Conservation (phyloP, 2,888 invertebrate species). For the Carpatolechia fugitivella region DNA sequence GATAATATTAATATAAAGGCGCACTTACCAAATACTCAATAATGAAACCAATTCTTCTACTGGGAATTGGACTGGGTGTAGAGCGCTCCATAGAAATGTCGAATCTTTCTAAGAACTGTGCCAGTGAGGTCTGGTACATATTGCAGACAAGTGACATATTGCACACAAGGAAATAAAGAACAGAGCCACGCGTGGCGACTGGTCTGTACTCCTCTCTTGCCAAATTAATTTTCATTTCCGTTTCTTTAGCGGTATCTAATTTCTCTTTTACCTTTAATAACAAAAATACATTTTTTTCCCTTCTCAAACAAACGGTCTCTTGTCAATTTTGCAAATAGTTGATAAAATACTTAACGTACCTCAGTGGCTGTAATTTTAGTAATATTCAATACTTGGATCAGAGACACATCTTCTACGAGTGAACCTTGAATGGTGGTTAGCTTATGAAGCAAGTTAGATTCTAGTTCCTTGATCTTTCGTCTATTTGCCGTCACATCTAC, state of each 20-base stretch:
- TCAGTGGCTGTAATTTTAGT: slow-evolving; percentile 91
- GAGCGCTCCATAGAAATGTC: slow-evolving; percentile 89
- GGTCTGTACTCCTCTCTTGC: slow-evolving; percentile 92
- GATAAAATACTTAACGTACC: slow-evolving; percentile 32
- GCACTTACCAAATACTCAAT: slow-evolving; percentile 84
- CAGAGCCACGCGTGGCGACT: slow-evolving; percentile 91
- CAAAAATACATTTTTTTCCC: neutral
- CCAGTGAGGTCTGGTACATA: slow-evolving; percentile 94
- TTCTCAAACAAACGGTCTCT: too few relatives aligned
- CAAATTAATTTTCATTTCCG: slow-evolving; percentile 89
- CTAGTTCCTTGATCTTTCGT: slow-evolving; percentile 91
- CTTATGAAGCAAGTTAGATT: slow-evolving; percentile 90
- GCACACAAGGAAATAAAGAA: slow-evolving; percentile 91
- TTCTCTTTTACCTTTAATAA: slow-evolving; percentile 85
- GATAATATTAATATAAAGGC: too few relatives aligned
- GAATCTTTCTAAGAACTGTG: slow-evolving; percentile 91
- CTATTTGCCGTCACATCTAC: slow-evolving; percentile 90
- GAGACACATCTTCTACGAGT: slow-evolving; percentile 91
- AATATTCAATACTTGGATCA: slow-evolving; percentile 88
- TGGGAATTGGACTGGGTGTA: slow-evolving; percentile 81
- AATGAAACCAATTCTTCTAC: slow-evolving; percentile 84
- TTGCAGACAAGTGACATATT: slow-evolving; percentile 93
- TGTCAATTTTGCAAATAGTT: too few relatives aligned
- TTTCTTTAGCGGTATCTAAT: slow-evolving; percentile 86
- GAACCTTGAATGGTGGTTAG: slow-evolving; percentile 92